A percentile compares a stretch with the other conserved stretches of the same genome.
phyloP scores from a whole-genome alignment of 2,113 vertebrate genomes.

The Eptatretus burgeri region DNA sequence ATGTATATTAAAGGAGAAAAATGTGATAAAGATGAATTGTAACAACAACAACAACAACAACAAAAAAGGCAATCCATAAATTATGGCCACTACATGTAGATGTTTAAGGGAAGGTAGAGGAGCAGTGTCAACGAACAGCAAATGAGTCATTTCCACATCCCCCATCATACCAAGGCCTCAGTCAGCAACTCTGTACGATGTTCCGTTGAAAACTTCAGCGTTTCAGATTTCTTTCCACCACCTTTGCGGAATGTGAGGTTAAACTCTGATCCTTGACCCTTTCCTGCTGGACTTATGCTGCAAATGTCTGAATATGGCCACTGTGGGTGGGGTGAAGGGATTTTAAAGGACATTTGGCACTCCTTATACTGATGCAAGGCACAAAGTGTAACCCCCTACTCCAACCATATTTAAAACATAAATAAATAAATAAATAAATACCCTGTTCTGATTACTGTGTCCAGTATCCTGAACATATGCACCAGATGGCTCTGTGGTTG shows the following conservation, averaged over 20 bases:
- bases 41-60: conserved; percentile 8
- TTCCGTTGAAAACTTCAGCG: conserved; percentile 91
- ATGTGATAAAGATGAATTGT: background rate
- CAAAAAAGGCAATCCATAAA: background rate
- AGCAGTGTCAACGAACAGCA: background rate
- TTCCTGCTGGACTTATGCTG: conserved; percentile 61
- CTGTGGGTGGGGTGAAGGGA: conserved; percentile 16
- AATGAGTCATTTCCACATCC: background rate
- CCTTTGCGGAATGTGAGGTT: conserved; percentile 91
- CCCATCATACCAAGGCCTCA: conserved; percentile 53
- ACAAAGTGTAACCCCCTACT: background rate
- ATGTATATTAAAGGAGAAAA: background rate
- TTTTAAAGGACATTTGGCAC: background rate
- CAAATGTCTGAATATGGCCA: conserved; percentile 99
- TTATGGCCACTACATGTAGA: background rate
- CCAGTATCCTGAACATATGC: too few relatives aligned
- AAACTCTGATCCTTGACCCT: conserved; percentile 87
- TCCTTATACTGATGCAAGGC: background rate
- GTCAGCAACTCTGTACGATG: conserved; percentile 93
- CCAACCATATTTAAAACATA: background rate
- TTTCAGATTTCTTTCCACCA: conserved; percentile 77
- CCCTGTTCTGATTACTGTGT: too few relatives aligned
- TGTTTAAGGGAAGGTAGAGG: background rate
- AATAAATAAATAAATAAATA: background rate
- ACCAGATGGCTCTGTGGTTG: too few relatives aligned